Conservation (phyloP, 2,113 vertebrate genomes). For the Scomber colias region DNA sequence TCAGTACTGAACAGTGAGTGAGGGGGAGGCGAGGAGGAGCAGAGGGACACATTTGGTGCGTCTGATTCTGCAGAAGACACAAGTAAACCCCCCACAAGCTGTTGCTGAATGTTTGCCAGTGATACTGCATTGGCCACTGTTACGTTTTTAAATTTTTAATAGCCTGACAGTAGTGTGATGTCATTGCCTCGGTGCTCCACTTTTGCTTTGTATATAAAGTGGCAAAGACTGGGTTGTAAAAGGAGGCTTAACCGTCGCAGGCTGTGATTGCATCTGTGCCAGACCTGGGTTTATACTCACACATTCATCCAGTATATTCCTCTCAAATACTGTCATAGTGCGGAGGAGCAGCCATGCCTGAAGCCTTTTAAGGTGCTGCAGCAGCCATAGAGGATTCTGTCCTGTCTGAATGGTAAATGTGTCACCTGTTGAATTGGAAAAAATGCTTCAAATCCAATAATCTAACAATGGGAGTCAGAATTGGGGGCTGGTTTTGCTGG, state of each 20-base stretch:
- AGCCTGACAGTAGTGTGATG: conserved; percentile 48
- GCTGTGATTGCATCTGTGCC: conserved; percentile 40
- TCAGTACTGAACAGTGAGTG: conserved; percentile 28
- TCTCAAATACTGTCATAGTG: conserved; percentile 33
- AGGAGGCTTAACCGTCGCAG: conserved; percentile 35
- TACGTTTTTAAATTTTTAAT: conserved; percentile 68
- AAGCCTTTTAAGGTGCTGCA: conserved; percentile 46
- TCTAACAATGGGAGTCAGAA: conserved; percentile 33
- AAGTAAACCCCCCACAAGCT: conserved; percentile 67
- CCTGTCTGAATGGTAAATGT: conserved; percentile 43
- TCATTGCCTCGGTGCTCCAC: conserved; percentile 31
- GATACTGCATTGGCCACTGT: conserved; percentile 52
- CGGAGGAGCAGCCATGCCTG: conserved; percentile 49
- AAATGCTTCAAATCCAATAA: conserved; percentile 56
- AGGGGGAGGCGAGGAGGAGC: conserved; percentile 29
- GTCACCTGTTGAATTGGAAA: conserved; percentile 54
- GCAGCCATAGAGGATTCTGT: conserved; percentile 37
- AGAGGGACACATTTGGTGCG: conserved; percentile 49
- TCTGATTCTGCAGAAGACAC: conserved; percentile 54
- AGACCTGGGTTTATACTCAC: conserved; percentile 29
- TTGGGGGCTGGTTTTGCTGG: conserved; percentile 20
- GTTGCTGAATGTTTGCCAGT: conserved; percentile 66
- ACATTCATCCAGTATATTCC: conserved; percentile 36
- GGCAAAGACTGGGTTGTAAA: conserved; percentile 1
- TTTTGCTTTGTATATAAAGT: conserved; percentile 18